Conservation (phyloP, 2,888 invertebrate genomes). For the Lysandra bellargus region DNA sequence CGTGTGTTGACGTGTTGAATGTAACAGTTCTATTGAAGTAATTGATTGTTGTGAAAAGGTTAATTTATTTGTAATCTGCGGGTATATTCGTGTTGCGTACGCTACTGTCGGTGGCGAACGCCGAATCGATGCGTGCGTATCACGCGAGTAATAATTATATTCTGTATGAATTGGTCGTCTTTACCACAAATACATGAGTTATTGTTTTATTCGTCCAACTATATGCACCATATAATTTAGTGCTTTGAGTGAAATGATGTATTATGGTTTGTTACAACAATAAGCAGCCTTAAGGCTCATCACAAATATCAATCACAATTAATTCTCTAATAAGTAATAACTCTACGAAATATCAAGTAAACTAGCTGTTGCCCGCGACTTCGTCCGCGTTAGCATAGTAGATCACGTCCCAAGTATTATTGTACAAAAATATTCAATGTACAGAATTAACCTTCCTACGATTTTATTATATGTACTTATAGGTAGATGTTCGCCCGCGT, state of each 20-base stretch:
- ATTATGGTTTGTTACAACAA: not conserved
- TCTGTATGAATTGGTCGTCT: conserved; percentile 5
- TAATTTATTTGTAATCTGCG: conserved; percentile 22
- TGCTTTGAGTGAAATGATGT: not conserved
- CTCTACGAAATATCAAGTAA: too few relatives aligned
- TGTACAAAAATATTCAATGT: too few relatives aligned
- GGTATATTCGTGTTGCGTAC: conserved; percentile 19
- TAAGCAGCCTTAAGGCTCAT: not conserved
- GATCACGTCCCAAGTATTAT: too few relatives aligned
- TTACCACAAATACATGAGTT: not conserved
- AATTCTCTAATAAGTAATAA: too few relatives aligned
- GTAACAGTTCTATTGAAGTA: not conserved
- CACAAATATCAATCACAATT: too few relatives aligned
- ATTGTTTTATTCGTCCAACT: not conserved
- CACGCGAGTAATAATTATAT: not conserved
- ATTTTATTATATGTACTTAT: too few relatives aligned
- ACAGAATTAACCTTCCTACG: too few relatives aligned
- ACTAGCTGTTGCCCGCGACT: too few relatives aligned
- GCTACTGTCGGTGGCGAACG: conserved; percentile 24
- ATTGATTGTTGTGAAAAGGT: not conserved
- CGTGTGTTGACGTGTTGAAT: not conserved
- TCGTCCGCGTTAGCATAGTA: too few relatives aligned
- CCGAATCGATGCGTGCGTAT: conserved; percentile 7
- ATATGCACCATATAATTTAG: not conserved
- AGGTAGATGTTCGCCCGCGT: too few relatives aligned